Base-by-base conservation (phyloP, 2,797 vertebrate genomes). In the Lateolabrax maculatus region DNA sequence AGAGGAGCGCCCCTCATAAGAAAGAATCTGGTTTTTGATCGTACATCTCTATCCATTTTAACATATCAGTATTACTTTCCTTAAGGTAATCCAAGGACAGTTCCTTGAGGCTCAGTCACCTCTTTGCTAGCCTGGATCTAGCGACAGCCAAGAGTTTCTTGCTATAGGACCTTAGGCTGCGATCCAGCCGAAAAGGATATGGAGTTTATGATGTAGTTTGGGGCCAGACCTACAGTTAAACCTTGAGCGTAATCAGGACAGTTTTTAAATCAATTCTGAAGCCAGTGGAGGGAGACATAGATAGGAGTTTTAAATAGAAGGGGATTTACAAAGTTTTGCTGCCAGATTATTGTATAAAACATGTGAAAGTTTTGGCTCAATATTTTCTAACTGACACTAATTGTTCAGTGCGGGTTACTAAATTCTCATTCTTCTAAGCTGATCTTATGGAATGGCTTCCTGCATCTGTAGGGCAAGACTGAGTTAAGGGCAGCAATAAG, bases 401-500 rank as follows among this genome's bases (percentile, higher is more conserved):
- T 58, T 46, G 15, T 16, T 61, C 21, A 36, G 25, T 52, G n/a
- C 0, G 9, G 2, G 10, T 46, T 52, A 29, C 4, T 3, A 10
- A 23, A 4, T 65, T 27, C 23, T 68, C 27, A 63, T 43, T 74
- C 21, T 48, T 36, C 36, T 37, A 67, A 13, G 6, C 43, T 12
- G 15, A 62, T 31, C 19, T 25, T 66, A 12, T 21, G 6, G 49
- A 61, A 73, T 49, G 8, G 4, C 39, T 56, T 15, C 37, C 43
- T 29, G 5, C 16, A 23, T 44, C 43, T 73, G 27, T 66, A 23
- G 34, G 11, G 11, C 44, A 71, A 36, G 52, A 29, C 18, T 43
- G 53, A 75, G 41, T 71, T 53, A 41, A 21, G 49, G 21, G 51
- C 25, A 72, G 63, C 10, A 55, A 36, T 9, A 36, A 29, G 15